phyloP scores from a whole-genome alignment of 2,797 vertebrate genomes.

The Kryptopterus vitreolus region DNA sequence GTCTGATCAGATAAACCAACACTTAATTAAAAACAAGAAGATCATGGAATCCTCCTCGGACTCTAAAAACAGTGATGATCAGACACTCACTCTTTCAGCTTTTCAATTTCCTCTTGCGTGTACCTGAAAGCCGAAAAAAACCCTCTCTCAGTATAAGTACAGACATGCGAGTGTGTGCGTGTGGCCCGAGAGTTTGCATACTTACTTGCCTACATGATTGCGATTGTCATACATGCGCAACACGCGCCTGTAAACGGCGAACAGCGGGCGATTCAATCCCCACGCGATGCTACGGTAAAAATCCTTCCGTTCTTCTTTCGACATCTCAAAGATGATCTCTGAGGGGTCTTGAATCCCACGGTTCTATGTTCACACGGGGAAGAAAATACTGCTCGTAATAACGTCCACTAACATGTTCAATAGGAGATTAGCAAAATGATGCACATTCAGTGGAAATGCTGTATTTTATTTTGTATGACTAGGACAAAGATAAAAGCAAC shows the following conservation, averaged over 20 bases:
- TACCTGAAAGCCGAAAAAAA: slow-evolving; percentile 74
- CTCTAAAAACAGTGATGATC: too few species aligned
- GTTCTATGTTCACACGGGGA: slow-evolving; percentile 67
- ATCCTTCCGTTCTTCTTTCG: slow-evolving; percentile 98
- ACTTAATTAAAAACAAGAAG: neutral
- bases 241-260: slow-evolving; percentile 96
- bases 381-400: neutral
- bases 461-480: neutral
- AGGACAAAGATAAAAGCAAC: neutral
- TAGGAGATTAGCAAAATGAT: neutral
- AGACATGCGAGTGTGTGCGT: neutral
- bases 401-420: neutral
- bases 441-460: neutral
- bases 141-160: neutral
- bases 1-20: slow-evolving; percentile 66
- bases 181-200: slow-evolving; percentile 30
- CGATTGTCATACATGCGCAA: slow-evolving; percentile 98
- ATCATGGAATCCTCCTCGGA: neutral
- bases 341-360: slow-evolving; percentile 95
- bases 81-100: slow-evolving; percentile 89
- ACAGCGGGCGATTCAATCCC: slow-evolving; percentile 94
- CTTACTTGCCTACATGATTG: slow-evolving; percentile 99
- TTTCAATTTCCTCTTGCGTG: slow-evolving; percentile 92
- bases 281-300: slow-evolving; percentile 97
- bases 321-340: slow-evolving; percentile 99